phyloP scores from a whole-genome alignment of 2,113 vertebrate species.

The Ciconia stormi region DNA sequence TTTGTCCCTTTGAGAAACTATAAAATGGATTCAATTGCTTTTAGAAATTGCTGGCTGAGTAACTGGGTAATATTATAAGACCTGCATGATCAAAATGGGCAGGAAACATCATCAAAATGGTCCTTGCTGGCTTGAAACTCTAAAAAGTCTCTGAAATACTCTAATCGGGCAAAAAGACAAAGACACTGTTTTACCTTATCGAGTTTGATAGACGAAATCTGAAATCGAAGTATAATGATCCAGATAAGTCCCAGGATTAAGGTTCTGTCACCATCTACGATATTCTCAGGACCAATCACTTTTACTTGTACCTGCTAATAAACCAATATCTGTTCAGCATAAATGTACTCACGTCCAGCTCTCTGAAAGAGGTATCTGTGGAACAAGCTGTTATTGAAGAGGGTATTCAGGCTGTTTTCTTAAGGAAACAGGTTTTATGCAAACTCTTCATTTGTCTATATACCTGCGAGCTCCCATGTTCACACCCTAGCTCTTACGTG shows the following conservation, averaged over 20 bases:
- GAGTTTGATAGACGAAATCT: constrained; percentile 85
- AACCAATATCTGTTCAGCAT: not conserved
- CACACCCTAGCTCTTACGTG: not conserved
- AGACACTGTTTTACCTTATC: constrained; percentile 77
- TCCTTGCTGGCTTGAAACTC: not conserved
- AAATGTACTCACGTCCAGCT: not conserved
- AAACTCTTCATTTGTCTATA: not conserved
- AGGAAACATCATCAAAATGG: not conserved
- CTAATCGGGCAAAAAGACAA: not conserved
- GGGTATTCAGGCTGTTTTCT: not conserved
- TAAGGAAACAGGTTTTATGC: not conserved
- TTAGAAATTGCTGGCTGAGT: not conserved
- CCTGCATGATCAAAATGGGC: not conserved
- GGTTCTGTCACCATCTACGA: constrained; percentile 89
- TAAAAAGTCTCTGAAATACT: not conserved
- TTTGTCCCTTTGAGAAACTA: not conserved
- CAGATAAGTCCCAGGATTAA: constrained; percentile 91
- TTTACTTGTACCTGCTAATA: constrained; percentile 84
- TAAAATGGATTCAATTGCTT: not conserved
- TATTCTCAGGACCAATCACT: constrained; percentile 91
- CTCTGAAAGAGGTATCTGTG: not conserved
- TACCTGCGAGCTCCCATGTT: not conserved
- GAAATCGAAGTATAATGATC: constrained; percentile 93
- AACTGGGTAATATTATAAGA: not conserved
- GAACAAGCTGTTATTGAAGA: not conserved